Conservation (phyloP, 2,888 invertebrate species). For the Amphipoea oculea region DNA sequence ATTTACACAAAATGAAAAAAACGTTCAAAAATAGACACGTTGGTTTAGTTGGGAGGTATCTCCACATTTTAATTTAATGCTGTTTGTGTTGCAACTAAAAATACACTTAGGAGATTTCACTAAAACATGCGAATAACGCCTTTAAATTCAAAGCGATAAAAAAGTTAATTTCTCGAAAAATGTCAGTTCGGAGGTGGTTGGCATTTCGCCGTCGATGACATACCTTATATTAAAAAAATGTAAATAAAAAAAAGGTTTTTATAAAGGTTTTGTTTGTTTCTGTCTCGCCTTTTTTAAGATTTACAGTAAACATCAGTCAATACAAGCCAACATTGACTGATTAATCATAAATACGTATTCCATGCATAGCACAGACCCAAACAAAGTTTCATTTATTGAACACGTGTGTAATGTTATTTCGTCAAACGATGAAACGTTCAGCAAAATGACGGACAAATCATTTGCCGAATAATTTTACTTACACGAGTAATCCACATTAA, state of each 20-base stretch:
- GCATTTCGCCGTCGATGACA: no score
- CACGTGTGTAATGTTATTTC: slow-evolving; percentile 12
- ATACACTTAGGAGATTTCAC: no score
- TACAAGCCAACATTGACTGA: not conserved
- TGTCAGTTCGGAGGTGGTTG: no score
- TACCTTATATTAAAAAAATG: not conserved
- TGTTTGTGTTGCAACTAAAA: no score
- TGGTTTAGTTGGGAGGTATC: no score
- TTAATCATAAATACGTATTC: slow-evolving; percentile 6
- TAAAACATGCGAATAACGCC: no score
- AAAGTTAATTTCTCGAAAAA: no score
- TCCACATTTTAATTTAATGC: no score
- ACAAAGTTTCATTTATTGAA: slow-evolving; percentile 36
- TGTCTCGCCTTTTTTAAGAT: not conserved
- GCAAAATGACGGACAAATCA: slow-evolving; percentile 11
- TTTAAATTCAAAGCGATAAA: no score
- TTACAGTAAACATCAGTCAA: not conserved
- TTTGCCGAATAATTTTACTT: slow-evolving; percentile 11
- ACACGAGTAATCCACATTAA: not conserved
- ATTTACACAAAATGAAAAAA: no score
- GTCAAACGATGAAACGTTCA: slow-evolving; percentile 35
- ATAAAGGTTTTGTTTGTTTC: not conserved
- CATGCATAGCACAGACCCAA: not conserved
- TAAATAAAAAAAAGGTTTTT: no score
- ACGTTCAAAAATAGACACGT: no score